Percentiles rank a stretch among this genome's conserved stretches.
phyloP scores from a whole-genome alignment of 30 jellyfish, hydroid and myxozoan genomes.

The Hydra vulgaris region DNA sequence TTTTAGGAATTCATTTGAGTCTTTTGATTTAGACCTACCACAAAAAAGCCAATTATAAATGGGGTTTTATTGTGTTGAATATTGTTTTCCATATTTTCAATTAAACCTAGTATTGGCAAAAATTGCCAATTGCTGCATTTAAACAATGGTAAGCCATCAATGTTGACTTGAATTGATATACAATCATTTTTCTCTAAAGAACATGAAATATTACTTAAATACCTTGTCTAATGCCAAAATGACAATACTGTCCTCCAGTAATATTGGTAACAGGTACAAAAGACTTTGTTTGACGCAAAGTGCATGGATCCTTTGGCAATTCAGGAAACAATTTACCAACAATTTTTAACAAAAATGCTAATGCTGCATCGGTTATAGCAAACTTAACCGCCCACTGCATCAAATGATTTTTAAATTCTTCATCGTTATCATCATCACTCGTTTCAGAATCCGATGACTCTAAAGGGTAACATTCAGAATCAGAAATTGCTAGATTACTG shows the following conservation, averaged over 20 bases:
- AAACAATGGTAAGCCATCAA: not conserved
- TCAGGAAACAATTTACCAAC: not conserved
- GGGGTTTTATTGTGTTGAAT: not conserved
- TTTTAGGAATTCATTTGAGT: not conserved
- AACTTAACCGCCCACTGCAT: not conserved
- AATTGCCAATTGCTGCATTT: not conserved
- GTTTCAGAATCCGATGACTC: not conserved
- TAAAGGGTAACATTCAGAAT: not conserved
- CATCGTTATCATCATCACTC: not conserved
- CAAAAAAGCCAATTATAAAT: not conserved
- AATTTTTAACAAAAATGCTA: not conserved
- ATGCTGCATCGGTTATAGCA: not conserved
- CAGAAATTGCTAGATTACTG: not conserved
- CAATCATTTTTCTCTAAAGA: not conserved
- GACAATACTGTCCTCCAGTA: not conserved
- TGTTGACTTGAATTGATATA: not conserved
- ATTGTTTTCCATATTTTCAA: not conserved
- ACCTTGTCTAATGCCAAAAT: not conserved
- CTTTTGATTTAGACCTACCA: not conserved
- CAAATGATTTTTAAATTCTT: not conserved
- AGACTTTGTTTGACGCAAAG: not conserved
- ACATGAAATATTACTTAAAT: not conserved
- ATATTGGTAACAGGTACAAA: not conserved
- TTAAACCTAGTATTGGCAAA: not conserved
- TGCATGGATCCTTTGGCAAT: not conserved